phyloP scores from a whole-genome alignment of 2,888 invertebrate species.

The Stenchaetothrips biformis region DNA sequence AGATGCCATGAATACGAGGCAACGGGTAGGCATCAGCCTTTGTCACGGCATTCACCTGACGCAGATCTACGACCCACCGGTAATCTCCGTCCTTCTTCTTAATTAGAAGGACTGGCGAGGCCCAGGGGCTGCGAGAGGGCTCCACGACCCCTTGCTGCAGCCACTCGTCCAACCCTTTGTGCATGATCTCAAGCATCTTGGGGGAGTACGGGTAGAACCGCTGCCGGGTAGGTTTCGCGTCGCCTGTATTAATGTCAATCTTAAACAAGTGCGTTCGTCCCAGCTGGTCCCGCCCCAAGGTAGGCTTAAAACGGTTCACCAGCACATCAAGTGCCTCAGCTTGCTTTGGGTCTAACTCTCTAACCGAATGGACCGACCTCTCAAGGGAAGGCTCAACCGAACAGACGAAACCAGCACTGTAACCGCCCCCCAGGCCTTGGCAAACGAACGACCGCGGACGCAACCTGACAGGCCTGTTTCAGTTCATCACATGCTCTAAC shows the following conservation, averaged over 20 bases:
- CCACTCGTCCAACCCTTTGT: background rate
- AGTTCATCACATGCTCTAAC: background rate
- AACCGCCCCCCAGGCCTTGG: no score
- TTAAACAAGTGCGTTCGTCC: background rate
- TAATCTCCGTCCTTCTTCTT: slow-evolving; percentile 37
- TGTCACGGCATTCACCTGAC: slow-evolving; percentile 26
- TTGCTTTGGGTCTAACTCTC: no score
- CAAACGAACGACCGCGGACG: background rate
- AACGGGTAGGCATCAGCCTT: slow-evolving; percentile 26
- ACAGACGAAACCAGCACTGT: no score
- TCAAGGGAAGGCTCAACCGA: no score
- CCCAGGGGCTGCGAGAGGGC: background rate
- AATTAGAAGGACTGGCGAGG: slow-evolving; percentile 38
- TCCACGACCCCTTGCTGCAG: background rate
- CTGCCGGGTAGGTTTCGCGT: background rate
- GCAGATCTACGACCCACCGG: slow-evolving; percentile 36
- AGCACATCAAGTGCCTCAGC: no score
- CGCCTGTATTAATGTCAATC: background rate
- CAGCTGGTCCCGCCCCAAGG: background rate
- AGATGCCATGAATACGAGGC: background rate
- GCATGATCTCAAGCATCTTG: background rate
- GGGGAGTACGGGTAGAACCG: background rate
- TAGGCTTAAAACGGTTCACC: background rate
- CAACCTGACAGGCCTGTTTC: background rate
- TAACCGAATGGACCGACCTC: no score